Conservation (phyloP, 2,797 vertebrate species). For the Morelia viridis region DNA sequence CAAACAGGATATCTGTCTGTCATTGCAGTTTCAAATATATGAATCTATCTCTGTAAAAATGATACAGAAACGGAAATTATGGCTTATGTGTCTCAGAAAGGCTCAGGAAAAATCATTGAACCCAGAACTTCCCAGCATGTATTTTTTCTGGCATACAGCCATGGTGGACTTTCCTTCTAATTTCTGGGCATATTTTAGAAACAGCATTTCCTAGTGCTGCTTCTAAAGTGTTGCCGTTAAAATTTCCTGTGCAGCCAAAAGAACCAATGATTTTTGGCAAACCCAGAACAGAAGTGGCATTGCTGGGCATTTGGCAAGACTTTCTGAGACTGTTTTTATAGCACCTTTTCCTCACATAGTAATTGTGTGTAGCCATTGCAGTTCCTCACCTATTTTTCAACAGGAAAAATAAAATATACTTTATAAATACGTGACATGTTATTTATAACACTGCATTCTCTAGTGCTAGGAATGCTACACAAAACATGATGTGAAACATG, state of each 20-base stretch:
- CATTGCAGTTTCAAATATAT: neutral
- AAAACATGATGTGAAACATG: constrained; percentile 52
- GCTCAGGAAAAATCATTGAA: neutral
- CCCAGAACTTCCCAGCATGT: neutral
- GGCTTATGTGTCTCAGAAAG: neutral
- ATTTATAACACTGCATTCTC: constrained; percentile 61
- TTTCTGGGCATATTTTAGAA: constrained; percentile 1
- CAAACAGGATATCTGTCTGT: neutral
- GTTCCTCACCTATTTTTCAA: constrained; percentile 67
- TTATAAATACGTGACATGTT: constrained; percentile 66
- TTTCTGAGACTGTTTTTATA: constrained; percentile 73
- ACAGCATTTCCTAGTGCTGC: neutral
- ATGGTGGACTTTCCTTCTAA: rapidly evolving
- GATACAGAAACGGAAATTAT: neutral
- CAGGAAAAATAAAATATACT: constrained; percentile 70
- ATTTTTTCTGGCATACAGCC: neutral
- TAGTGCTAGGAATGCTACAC: constrained; percentile 63
- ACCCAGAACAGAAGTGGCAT: constrained; percentile 63
- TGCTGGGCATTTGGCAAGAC: constrained; percentile 68
- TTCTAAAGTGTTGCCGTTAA: neutral
- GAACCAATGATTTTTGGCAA: neutral
- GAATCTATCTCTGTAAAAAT: constrained; percentile 2
- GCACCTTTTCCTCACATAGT: constrained; percentile 63
- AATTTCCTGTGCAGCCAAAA: neutral
- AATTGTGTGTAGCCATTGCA: constrained; percentile 60